Evolutionary conservation across 2,888 invertebrate genomes (phyloP).

Genomic region (Tridacna gigas): DNA sequence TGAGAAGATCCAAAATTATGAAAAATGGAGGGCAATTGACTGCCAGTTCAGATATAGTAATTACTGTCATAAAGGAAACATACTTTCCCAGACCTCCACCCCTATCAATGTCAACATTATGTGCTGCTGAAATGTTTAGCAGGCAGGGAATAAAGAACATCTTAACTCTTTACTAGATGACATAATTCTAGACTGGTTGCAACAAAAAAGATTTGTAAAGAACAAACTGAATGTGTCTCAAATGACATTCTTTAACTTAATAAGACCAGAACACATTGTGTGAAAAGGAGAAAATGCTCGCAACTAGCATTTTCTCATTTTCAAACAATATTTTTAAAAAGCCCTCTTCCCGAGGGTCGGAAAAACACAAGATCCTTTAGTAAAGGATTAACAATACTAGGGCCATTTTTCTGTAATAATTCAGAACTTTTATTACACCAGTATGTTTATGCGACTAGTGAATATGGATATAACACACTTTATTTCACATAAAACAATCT

Average conservation of each 20-base stretch:
- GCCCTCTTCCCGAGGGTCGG: no score
- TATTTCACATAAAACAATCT: conserved; percentile 28
- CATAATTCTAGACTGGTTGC: no score
- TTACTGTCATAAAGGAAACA: conserved; percentile 6
- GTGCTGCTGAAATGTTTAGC: conserved; percentile 14
- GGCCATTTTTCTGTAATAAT: conserved; percentile 18
- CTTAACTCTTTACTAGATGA: not conserved
- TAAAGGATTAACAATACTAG: not conserved
- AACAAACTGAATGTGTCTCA: no score
- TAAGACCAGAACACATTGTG: not conserved
- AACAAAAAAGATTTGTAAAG: no score
- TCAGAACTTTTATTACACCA: conserved; percentile 1
- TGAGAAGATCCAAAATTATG: conserved; percentile 1
- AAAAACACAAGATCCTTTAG: not conserved
- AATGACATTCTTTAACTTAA: no score
- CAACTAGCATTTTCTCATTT: not conserved
- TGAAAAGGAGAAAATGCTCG: not conserved
- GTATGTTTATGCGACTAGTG: conserved; percentile 13
- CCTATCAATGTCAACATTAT: conserved; percentile 11
- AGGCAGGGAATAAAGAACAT: conserved; percentile 2
- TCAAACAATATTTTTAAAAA: not conserved
- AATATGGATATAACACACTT: conserved; percentile 25
- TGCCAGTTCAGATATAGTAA: conserved; percentile 2
- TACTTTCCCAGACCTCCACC: conserved; percentile 5
- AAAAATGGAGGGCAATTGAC: conserved; percentile 15